Conservation (phyloP, 2,113 vertebrate genomes). For the Bucco capensis region DNA sequence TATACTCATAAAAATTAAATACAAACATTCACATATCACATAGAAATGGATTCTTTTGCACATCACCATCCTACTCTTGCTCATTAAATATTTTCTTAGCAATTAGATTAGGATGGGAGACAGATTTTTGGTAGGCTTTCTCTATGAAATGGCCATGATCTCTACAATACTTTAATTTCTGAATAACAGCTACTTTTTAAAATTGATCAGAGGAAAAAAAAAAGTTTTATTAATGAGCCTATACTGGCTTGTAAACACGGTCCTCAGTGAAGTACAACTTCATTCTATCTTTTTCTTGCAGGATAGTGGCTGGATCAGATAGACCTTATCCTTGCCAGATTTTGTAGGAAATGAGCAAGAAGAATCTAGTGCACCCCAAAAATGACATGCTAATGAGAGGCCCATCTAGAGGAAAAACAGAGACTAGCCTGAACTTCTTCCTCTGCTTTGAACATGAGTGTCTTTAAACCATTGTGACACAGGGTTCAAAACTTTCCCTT, state of each 20-base stretch:
- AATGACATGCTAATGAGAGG: neutral
- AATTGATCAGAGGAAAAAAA: neutral
- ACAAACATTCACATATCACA: neutral
- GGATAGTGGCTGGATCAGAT: neutral
- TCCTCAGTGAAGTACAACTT: neutral
- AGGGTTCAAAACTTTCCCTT: neutral
- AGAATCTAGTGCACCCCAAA: accelerated
- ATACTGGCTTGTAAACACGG: neutral
- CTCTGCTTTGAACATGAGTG: neutral
- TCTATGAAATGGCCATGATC: neutral
- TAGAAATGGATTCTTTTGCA: neutral
- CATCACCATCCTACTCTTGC: neutral
- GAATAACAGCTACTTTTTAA: neutral
- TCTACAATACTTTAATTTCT: neutral
- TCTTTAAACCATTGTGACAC: neutral
- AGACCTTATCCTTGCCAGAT: neutral
- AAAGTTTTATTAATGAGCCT: neutral
- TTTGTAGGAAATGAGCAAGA: neutral
- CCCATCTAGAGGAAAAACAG: neutral
- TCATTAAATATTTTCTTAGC: neutral
- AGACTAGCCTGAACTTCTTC: neutral
- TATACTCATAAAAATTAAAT: slow-evolving; percentile 35
- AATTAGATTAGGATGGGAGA: neutral
- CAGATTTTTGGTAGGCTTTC: neutral
- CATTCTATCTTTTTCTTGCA: neutral